Percentiles rank a stretch among this genome's conserved stretches.
Evolutionary conservation across 2,888 invertebrate genomes (phyloP).

Genomic region (Colostygia pectinataria): DNA sequence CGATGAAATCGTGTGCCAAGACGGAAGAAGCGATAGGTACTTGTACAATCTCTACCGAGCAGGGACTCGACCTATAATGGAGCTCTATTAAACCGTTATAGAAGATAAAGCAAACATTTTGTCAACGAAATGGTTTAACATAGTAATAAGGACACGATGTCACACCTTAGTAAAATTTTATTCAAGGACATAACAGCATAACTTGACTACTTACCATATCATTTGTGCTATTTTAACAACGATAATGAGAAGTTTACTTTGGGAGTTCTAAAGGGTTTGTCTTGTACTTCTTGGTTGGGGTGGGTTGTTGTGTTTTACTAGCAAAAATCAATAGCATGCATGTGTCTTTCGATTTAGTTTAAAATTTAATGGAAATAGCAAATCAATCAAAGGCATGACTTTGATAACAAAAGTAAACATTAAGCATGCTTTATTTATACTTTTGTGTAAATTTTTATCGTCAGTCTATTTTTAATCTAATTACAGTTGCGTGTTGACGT

Average conservation of each 20-base stretch:
- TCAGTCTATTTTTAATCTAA: too few relatives aligned
- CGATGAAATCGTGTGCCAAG: conserved; percentile 7
- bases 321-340: conserved; percentile 6
- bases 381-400: too few relatives aligned
- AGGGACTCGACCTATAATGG: conserved; percentile 8
- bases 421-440: too few relatives aligned
- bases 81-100: conserved; percentile 15
- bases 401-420: too few relatives aligned
- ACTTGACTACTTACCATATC: conserved; percentile 12
- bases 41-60: conserved; percentile 3
- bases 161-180: conserved; percentile 21
- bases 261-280: background rate
- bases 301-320: background rate
- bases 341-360: too few relatives aligned
- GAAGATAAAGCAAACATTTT: conserved; percentile 14
- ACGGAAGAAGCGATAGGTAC: conserved; percentile 3
- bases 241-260: conserved; percentile 15
- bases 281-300: too few relatives aligned
- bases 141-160: conserved; percentile 17
- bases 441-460: too few relatives aligned
- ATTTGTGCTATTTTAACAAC: conserved; percentile 10
- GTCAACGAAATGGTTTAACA: conserved; percentile 11
- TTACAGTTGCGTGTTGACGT: too few relatives aligned
- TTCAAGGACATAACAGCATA: conserved; percentile 11
- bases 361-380: too few relatives aligned